Conservation (phyloP, 2,888 invertebrate species). For the Epistrophe eligans region DNA sequence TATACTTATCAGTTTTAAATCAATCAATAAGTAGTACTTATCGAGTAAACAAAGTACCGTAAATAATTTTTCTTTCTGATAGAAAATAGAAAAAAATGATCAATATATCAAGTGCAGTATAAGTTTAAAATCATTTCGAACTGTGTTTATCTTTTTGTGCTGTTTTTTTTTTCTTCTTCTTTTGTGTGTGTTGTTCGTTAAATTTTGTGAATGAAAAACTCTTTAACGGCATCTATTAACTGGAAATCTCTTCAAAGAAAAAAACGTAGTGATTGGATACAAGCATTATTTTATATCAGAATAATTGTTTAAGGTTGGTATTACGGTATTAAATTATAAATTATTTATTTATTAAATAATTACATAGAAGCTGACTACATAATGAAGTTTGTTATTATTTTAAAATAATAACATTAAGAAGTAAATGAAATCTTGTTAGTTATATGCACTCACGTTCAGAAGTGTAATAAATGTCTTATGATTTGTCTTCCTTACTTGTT, state of each 20-base stretch:
- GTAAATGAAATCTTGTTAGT: too few species aligned
- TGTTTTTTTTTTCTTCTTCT: background rate
- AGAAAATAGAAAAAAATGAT: background rate
- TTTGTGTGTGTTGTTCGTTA: background rate
- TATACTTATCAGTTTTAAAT: constrained; percentile 23
- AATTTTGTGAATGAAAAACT: constrained; percentile 30
- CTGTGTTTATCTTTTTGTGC: constrained; percentile 21
- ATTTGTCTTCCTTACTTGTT: too few species aligned
- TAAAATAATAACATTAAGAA: too few species aligned
- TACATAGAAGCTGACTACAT: too few species aligned
- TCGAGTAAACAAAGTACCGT: constrained; percentile 45
- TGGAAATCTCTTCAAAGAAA: background rate
- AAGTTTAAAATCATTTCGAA: background rate
- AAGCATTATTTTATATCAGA: constrained; percentile 55
- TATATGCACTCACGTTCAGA: too few species aligned
- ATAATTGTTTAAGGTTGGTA: constrained; percentile 48
- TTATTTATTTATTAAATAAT: background rate
- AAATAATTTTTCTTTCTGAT: background rate
- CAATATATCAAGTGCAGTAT: constrained; percentile 33
- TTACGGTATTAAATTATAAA: too few species aligned
- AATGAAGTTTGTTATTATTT: too few species aligned
- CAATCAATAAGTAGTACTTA: constrained; percentile 5
- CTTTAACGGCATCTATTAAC: background rate
- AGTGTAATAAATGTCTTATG: too few species aligned
- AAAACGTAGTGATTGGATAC: constrained; percentile 28